phyloP scores from a whole-genome alignment of 2,797 vertebrate genomes.

The Hemibagrus guttatus region DNA sequence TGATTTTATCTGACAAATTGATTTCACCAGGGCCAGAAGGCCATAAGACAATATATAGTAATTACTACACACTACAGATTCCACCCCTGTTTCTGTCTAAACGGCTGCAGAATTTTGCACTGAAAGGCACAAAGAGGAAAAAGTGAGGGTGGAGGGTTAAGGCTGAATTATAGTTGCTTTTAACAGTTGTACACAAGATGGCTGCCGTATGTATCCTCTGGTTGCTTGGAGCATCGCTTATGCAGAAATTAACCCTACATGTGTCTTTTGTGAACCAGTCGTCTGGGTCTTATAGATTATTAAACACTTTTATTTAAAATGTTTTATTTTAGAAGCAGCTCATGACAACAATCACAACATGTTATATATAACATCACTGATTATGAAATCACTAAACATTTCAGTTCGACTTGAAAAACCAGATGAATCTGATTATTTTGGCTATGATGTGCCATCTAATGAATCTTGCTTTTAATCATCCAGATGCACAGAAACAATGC shows the following conservation, averaged over 20 bases:
- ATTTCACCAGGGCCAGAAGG: conserved; percentile 66
- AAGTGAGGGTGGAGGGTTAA: background rate
- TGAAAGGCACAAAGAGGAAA: background rate
- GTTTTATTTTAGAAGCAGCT: background rate
- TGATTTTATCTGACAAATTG: conserved; percentile 73
- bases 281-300: background rate
- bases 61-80: conserved; percentile 43
- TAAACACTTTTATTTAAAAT: background rate
- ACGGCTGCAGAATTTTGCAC: background rate
- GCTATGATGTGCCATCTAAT: background rate
- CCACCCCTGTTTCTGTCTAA: conserved; percentile 4
- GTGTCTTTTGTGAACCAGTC: no score
- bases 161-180: background rate
- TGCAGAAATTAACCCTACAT: background rate
- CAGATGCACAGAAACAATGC: background rate
- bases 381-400: background rate
- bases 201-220: background rate
- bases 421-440: background rate
- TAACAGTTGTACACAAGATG: background rate
- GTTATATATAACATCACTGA: background rate
- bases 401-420: background rate
- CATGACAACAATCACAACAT: background rate
- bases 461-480: background rate
- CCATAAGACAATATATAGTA: conserved; percentile 64
- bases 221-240: background rate